Evolutionary conservation across 2,888 invertebrate species (phyloP).

Genomic region (Idaea straminata): DNA sequence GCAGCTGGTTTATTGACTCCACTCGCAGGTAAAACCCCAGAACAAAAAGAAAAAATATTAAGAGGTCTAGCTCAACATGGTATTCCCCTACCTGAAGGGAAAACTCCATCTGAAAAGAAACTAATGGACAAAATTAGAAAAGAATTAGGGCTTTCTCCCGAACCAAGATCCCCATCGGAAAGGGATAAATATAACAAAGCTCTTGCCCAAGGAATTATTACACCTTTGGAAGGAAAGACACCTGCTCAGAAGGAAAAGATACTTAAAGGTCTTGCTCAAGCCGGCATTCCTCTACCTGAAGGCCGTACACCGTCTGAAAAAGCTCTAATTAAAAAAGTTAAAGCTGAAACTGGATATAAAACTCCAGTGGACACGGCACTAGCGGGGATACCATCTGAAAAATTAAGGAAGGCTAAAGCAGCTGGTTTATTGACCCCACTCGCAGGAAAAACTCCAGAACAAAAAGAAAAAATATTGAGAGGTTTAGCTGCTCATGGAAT

Average conservation of each 20-base stretch:
- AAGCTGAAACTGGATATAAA: not conserved
- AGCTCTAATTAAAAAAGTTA: slow-evolving; percentile 1
- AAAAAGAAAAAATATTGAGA: slow-evolving; percentile 35
- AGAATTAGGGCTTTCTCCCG: slow-evolving; percentile 33
- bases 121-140: slow-evolving; percentile 28
- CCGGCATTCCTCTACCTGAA: slow-evolving; percentile 28
- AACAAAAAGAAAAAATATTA: slow-evolving; percentile 32
- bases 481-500: slow-evolving; percentile 29
- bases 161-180: slow-evolving; percentile 26
- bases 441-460: slow-evolving; percentile 28
- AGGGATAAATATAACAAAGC: slow-evolving; percentile 33
- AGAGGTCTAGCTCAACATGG: slow-evolving; percentile 24
- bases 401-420: slow-evolving; percentile 26
- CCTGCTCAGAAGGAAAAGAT: slow-evolving; percentile 29
- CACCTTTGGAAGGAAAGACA: slow-evolving; percentile 36
- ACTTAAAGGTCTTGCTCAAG: slow-evolving; percentile 21
- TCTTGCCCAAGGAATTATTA: slow-evolving; percentile 31
- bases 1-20: slow-evolving; percentile 25
- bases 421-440: slow-evolving; percentile 33
- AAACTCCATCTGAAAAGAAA: slow-evolving; percentile 32
- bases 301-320: slow-evolving; percentile 24
- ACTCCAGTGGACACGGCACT: slow-evolving; percentile 4
- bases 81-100: slow-evolving; percentile 32
- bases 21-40: slow-evolving; percentile 10
- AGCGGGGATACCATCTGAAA: slow-evolving; percentile 21